Base-by-base conservation (phyloP, 2,113 vertebrate species). In the Eptesicus fuscus region DNA sequence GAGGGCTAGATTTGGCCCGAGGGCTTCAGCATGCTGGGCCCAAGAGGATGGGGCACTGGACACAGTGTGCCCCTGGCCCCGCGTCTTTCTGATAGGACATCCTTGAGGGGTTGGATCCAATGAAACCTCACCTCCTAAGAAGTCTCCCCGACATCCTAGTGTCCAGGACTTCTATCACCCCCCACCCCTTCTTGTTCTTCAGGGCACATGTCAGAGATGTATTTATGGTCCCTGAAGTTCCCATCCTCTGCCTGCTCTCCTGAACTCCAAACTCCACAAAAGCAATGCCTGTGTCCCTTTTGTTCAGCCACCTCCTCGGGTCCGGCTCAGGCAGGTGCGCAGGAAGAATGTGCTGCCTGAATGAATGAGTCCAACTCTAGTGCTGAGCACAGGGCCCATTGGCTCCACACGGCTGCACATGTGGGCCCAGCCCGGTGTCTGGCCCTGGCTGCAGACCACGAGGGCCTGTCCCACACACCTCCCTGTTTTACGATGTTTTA, bases 401-500 rank as follows among this genome's bases (percentile, higher is more conserved):
- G 18, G 37, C 22, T 25, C 47, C 0, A 5, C 8, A 14, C 1
- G 4, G 65, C 40, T 3, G 7, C 59, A 74, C 47, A 12, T 8
- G 37, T 2, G 7, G 44, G 42, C 28, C 69, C n/a, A 69, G 30
- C 59, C 76, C 49, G 20, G 3, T 11, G 25, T 20, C 73, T 8
- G 0, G 88, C n/a, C 30, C n/a, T 9, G 78, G 56, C 77, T n/a
- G 35, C 49, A 44, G 37, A 22, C 37, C 28, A 25, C 1, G 0
- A 71, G 20, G 79, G 53, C 71, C 79, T 47, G 74, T 73, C 20
- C 79, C 42, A 10, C 77, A 30, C 1, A 17, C 28, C 44, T 59
- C 56, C 11, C 44, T 0, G 7, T 44, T 17, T 12, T 30, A 20
- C 0, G 5, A 17, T 4, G 3, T 53, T 82, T 51, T 16, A 0